Conservation (phyloP, 2,113 vertebrate species). For the Bambusicola thoracicus region DNA sequence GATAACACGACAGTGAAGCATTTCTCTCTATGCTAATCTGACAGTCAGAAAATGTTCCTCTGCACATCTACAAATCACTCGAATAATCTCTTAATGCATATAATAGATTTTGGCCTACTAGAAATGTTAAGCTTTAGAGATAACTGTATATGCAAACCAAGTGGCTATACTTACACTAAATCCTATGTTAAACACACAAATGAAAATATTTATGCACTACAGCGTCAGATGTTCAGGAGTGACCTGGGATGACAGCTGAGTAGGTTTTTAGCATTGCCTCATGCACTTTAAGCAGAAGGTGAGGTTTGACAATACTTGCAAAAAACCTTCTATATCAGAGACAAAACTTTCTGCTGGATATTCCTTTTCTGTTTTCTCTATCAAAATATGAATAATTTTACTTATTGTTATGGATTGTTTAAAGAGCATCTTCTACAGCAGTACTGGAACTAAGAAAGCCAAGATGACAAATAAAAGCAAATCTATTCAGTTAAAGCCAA, state of each 20-base stretch:
- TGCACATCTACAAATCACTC: neutral
- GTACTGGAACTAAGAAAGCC: neutral
- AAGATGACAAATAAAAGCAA: neutral
- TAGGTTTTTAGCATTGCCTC: neutral
- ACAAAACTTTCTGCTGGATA: neutral
- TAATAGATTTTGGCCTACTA: neutral
- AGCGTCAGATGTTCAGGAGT: neutral
- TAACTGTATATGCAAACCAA: neutral
- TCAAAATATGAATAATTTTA: neutral
- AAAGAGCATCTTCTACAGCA: neutral
- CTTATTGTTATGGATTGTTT: neutral
- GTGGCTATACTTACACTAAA: neutral
- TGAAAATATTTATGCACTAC: neutral
- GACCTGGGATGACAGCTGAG: neutral
- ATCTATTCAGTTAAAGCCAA: neutral
- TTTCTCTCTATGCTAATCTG: neutral
- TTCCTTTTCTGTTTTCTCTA: neutral
- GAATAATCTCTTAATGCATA: neutral
- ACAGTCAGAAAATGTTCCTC: neutral
- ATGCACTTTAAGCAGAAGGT: neutral
- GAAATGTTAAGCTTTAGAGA: neutral
- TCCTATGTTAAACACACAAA: neutral
- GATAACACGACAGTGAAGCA: neutral
- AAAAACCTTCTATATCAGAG: neutral
- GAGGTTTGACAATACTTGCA: neutral